A percentile compares a stretch with the other conserved stretches of the same genome.
These are phyloP conservation scores for Meghimatium bilineatum DNA, from an alignment of 2,888 invertebrate genomes.

Conservation along the genomic window DNA sequence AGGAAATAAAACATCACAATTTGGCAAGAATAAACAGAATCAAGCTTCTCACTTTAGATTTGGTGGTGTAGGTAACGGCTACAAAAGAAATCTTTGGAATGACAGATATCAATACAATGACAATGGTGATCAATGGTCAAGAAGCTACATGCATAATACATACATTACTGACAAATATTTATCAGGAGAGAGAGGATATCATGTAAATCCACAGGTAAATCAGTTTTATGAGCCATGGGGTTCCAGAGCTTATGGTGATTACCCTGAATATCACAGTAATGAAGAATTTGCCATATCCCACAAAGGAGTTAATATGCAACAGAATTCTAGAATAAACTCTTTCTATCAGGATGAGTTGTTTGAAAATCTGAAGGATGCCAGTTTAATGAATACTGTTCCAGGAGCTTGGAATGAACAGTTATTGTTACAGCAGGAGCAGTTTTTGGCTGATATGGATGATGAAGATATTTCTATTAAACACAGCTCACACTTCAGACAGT, in stretches of 20 bases:
- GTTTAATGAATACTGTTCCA: background rate
- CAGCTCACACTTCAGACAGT: too few species aligned
- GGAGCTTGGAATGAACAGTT: constrained; percentile 43
- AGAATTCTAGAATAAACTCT: background rate
- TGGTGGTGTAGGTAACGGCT: background rate
- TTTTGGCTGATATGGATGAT: constrained; percentile 40
- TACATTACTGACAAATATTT: background rate
- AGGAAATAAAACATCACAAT: background rate
- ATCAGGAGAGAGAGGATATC: background rate
- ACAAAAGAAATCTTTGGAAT: background rate
- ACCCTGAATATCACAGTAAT: background rate
- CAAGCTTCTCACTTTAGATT: background rate
- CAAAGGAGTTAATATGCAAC: background rate
- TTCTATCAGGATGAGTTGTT: background rate
- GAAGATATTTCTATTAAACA: background rate
- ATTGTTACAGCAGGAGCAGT: constrained; percentile 29
- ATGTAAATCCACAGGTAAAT: background rate
- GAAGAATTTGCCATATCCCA: background rate
- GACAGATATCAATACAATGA: background rate
- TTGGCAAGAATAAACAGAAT: background rate
- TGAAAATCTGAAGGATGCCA: background rate
- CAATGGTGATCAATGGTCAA: background rate
- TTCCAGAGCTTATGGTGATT: background rate
- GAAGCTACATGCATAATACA: background rate
- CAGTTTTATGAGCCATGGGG: constrained; percentile 7